These are phyloP conservation scores for Unio pictorum DNA, from an alignment of 2,888 invertebrate species.

Conservation along the genomic window DNA sequence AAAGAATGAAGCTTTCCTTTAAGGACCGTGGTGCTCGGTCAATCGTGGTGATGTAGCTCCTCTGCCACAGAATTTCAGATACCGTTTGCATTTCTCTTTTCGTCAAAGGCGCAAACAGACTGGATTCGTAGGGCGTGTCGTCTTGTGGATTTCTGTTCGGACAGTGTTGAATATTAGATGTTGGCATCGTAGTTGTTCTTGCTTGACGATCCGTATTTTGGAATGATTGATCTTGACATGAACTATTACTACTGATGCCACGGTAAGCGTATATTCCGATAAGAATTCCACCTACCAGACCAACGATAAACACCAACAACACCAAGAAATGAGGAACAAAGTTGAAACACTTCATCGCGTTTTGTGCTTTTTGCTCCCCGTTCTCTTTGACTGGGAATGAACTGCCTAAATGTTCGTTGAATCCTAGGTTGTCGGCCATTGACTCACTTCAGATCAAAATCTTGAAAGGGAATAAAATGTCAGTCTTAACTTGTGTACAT, in stretches of 20 bases:
- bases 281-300: conserved; percentile 25
- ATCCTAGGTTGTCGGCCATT: too few species aligned
- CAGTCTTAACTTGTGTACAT: too few species aligned
- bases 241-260: conserved; percentile 3
- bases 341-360: too few species aligned
- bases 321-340: conserved; percentile 5
- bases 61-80: conserved; percentile 19
- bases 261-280: conserved; percentile 34
- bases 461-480: too few species aligned
- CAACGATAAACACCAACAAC: conserved; percentile 23
- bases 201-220: too few species aligned
- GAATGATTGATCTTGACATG: too few species aligned
- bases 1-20: conserved; percentile 35
- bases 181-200: too few species aligned
- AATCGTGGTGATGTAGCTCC: conserved; percentile 18
- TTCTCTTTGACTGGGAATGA: too few species aligned
- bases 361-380: too few species aligned
- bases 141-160: conserved; percentile 17
- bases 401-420: too few species aligned
- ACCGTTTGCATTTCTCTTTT: conserved; percentile 31
- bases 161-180: conserved; percentile 11
- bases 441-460: too few species aligned
- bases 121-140: conserved; percentile 19
- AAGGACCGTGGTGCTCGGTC: conserved; percentile 17
- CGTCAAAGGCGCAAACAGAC: conserved; percentile 35